Percentiles rank a stretch among this genome's conserved stretches.
Conservation (phyloP, 2,113 vertebrate species). For the Melanerpes formicivorus region DNA sequence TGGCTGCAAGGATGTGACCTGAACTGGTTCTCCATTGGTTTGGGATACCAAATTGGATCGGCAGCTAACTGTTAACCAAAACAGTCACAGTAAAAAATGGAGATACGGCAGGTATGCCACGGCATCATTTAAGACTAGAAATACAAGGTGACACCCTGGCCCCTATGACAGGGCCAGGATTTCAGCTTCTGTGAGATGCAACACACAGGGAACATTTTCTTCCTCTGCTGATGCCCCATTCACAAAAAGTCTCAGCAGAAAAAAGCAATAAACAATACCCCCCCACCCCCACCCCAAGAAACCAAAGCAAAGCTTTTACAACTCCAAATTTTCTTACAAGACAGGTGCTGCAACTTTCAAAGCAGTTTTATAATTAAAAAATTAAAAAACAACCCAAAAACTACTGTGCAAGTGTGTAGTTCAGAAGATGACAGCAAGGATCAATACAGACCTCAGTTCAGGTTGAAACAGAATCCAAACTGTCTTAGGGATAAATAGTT, state of each 20-base stretch:
- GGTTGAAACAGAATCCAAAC: constrained; percentile 15
- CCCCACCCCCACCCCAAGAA: not conserved
- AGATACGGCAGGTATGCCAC: constrained; percentile 1
- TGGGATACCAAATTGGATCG: not conserved
- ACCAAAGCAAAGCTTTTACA: constrained; percentile 50
- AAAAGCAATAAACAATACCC: not conserved
- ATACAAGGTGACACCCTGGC: not conserved
- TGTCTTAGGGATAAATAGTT: not conserved
- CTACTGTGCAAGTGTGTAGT: constrained; percentile 47
- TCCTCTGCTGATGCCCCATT: not conserved
- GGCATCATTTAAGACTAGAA: constrained; percentile 51
- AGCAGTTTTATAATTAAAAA: not conserved
- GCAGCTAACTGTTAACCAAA: constrained; percentile 25
- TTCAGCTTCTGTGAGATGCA: constrained; percentile 27
- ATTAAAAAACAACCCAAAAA: not conserved
- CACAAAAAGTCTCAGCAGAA: constrained; percentile 32
- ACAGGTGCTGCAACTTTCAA: constrained; percentile 44
- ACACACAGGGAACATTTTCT: not conserved
- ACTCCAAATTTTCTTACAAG: constrained; percentile 19
- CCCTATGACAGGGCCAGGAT: not conserved
- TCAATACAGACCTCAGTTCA: not conserved
- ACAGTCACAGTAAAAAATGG: not conserved
- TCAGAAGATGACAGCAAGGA: constrained; percentile 1
- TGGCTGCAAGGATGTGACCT: constrained; percentile 49
- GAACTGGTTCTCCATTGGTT: constrained; percentile 44